Percentiles rank a stretch among this genome's conserved stretches.
Evolutionary conservation across 2,888 invertebrate genomes (phyloP).

Genomic region (Calameuta idolon): DNA sequence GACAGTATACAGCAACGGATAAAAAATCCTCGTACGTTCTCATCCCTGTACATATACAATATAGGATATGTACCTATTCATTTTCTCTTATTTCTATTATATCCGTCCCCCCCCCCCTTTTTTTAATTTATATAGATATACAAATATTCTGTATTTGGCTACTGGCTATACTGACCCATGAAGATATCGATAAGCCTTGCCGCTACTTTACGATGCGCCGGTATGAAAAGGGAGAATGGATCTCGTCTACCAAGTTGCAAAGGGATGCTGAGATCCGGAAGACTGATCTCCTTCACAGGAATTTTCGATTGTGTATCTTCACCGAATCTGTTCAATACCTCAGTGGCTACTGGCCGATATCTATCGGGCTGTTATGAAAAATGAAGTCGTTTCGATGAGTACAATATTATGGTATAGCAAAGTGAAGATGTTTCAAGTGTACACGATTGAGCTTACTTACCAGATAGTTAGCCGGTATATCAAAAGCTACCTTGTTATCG

Average conservation of each 20-base stretch:
- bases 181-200: constrained; percentile 77
- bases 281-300: constrained; percentile 72
- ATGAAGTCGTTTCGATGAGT: constrained; percentile 14
- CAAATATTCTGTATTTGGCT: not conserved
- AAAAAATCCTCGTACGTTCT: constrained; percentile 78
- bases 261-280: constrained; percentile 75
- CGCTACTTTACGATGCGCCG: constrained; percentile 78
- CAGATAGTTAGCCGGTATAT: constrained; percentile 75
- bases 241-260: constrained; percentile 74
- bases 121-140: not conserved
- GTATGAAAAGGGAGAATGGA: constrained; percentile 81
- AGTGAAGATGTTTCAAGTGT: not conserved
- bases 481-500: constrained; percentile 72
- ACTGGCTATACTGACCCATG: constrained; percentile 69
- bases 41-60: constrained; percentile 70
- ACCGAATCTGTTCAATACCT: constrained; percentile 73
- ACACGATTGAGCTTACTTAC: constrained; percentile 67
- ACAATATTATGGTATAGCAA: not conserved
- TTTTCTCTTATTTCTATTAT: not conserved
- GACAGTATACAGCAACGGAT: constrained; percentile 77
- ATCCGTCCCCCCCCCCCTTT: not conserved
- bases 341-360: constrained; percentile 71
- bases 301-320: constrained; percentile 67
- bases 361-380: constrained; percentile 65
- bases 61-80: not conserved